Base-by-base conservation (phyloP, 2,113 vertebrate species). In the Willisornis vidua region DNA sequence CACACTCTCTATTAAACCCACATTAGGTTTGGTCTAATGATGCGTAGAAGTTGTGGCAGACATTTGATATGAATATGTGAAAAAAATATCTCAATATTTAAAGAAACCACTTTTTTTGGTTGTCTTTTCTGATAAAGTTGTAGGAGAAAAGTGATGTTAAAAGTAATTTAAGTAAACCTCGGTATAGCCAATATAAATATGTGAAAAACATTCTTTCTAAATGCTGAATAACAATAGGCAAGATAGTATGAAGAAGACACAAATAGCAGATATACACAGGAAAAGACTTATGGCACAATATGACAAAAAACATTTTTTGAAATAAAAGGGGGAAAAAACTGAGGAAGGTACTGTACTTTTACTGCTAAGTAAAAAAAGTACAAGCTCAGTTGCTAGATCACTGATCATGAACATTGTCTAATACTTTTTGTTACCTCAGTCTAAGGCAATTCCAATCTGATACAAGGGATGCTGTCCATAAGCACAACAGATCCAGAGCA, bases 21-120 rank as follows among this genome's bases (percentile, higher is more conserved):
- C 10, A 63, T 5, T 45, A 22, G 45, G 1, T 67, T 41, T 51
- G 29, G 4, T n/a, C n/a, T 58, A 35, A 63, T 51, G 35, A 24
- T 39, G 19, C 9, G 29, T 14, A 63, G 31, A 82, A 29, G 10
- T 63, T 85, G 79, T 52, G 75, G 12, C 13, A 58, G 15, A 54
- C 0, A 0, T 67, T 86, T 7, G 62, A 20, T 20, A 49, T 25
- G 15, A 68, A 26, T 3, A 43, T 29, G 3, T 33, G 18, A 28
- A 14, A 73, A 57, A 77, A 48, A n/a, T 37, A 5, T 6, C 11
- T 65, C 18, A 19, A 13, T 78, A 61, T 78, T 89, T 45, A 76
- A 65, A 74, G 4, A 67, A 14, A 6, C 7, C 41, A 25, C 19
- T 43, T 25, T 61, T 24, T 19, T 76, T 68, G 70, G 7, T 29